Percentiles rank a stretch among this genome's conserved stretches.
These are phyloP conservation scores for Silurus lanzhouensis DNA, from an alignment of 2,797 vertebrate species.

Conservation along the genomic window DNA sequence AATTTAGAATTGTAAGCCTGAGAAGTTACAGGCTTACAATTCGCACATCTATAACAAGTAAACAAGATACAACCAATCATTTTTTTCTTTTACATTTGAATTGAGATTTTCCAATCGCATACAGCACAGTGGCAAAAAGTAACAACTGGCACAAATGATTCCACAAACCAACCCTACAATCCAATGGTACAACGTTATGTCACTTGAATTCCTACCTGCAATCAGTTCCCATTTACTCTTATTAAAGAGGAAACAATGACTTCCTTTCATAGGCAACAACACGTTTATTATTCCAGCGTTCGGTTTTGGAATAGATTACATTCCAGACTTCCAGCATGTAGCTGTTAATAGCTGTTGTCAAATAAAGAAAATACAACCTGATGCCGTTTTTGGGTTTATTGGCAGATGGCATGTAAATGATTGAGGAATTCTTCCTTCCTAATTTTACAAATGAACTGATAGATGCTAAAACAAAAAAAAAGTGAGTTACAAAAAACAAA, in stretches of 20 bases:
- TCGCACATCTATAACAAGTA: neutral
- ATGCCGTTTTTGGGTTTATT: neutral
- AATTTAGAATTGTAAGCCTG: neutral
- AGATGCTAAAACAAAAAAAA: neutral
- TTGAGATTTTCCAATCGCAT: neutral
- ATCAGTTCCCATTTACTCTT: neutral
- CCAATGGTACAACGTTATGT: too few species aligned
- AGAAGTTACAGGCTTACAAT: neutral
- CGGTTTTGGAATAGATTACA: neutral
- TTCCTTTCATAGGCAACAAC: neutral
- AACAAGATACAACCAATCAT: neutral
- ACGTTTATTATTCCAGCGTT: neutral
- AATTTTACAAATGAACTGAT: neutral
- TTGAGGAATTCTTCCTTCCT: neutral
- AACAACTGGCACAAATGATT: neutral
- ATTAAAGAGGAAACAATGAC: neutral
- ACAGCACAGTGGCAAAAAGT: neutral
- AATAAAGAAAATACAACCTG: neutral
- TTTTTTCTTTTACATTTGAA: neutral
- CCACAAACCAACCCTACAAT: neutral
- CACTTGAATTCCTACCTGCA: neutral
- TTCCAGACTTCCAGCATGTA: neutral
- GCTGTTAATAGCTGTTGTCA: neutral
- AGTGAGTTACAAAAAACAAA: neutral
- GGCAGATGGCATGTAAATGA: neutral